Percentiles rank a stretch among this genome's conserved stretches.
phyloP scores from a whole-genome alignment of 2,888 invertebrate genomes.

The Platerodrilus igneus region DNA sequence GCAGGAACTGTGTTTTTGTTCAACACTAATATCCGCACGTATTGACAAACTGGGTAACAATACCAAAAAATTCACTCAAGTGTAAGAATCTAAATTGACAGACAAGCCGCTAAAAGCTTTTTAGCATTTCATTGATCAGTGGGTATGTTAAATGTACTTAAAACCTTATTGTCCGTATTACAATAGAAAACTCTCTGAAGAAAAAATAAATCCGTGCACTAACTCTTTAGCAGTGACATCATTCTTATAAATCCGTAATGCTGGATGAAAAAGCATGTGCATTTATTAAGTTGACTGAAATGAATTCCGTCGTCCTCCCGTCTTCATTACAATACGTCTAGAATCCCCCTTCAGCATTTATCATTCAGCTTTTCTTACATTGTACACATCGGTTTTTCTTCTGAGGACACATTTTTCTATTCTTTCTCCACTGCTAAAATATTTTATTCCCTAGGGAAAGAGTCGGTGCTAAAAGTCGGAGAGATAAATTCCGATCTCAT shows the following conservation, averaged over 20 bases:
- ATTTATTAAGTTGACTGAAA: conserved; percentile 38
- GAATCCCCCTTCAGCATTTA: conserved; percentile 37
- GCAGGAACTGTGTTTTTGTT: too few relatives aligned
- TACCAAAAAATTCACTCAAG: too few relatives aligned
- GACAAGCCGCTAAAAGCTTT: too few relatives aligned
- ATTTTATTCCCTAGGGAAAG: conserved; percentile 36
- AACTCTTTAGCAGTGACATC: conserved; percentile 13
- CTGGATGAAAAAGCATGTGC: conserved; percentile 32
- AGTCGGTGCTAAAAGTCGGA: conserved; percentile 24
- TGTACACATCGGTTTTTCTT: conserved; percentile 41
- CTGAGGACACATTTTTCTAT: conserved; percentile 40
- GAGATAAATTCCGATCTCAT: conserved; percentile 25
- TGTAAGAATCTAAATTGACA: too few relatives aligned
- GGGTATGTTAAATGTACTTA: too few relatives aligned
- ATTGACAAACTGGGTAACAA: too few relatives aligned
- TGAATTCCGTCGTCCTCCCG: conserved; percentile 36
- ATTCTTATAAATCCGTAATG: conserved; percentile 16
- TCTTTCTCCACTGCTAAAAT: conserved; percentile 36
- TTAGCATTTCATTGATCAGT: too few relatives aligned
- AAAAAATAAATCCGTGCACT: conserved; percentile 15
- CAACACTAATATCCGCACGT: too few relatives aligned
- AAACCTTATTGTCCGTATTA: too few relatives aligned
- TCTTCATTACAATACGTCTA: conserved; percentile 40
- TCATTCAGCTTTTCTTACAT: conserved; percentile 39
- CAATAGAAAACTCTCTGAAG: too few relatives aligned